Evolutionary conservation across 2,888 invertebrate species (phyloP), one percentile per base, ranked within the genome.

Genomic region (Maniola hyperantus): DNA sequence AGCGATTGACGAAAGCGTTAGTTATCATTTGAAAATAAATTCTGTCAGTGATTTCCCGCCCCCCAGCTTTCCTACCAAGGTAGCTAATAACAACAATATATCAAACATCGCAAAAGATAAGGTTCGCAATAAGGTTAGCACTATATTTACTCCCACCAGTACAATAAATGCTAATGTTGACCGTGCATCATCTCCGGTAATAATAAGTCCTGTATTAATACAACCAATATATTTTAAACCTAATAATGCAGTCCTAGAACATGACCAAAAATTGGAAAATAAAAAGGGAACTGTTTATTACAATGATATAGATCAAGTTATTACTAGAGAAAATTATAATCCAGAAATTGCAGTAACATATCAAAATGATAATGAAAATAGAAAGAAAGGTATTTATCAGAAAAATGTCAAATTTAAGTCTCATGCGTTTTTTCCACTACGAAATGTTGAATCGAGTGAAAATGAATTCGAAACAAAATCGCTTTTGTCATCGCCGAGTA

Each of bases 1-100:
- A 44, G 70, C 74, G 54, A 79, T 79, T 58, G 84, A 86, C 69
- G 83, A 87, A 71, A 83, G 79, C 64, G 87, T 91, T 10, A 89
- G 87, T 76, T 91, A 92, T 72, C 89, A 84, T 76, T 82, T 92
- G 65, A 91, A 87, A 83, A 91, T 91, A 74, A 89, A 87, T 68
- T 88, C 87, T 13, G 69, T 78, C 7, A 83, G 77, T 73, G 88
- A 89, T 73, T 74, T 84, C 57, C 76, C 78, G 57, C 70, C 76
- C 62, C 64, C 75, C 42, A 69, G 72, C 39, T 20, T 71, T 64
- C 69, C 79, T 68, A 75, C 78, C 68, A 64, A 72, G 59, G 64
- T 72, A 5, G 50, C 71, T 64, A 64, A 74, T 53, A 75, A 76
- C 55, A 76, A 69, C 58, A 77, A 74, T 67, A 39, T 71, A 53